Conservation (phyloP, 2,113 vertebrate genomes). For the Opisthocomus hoazin region DNA sequence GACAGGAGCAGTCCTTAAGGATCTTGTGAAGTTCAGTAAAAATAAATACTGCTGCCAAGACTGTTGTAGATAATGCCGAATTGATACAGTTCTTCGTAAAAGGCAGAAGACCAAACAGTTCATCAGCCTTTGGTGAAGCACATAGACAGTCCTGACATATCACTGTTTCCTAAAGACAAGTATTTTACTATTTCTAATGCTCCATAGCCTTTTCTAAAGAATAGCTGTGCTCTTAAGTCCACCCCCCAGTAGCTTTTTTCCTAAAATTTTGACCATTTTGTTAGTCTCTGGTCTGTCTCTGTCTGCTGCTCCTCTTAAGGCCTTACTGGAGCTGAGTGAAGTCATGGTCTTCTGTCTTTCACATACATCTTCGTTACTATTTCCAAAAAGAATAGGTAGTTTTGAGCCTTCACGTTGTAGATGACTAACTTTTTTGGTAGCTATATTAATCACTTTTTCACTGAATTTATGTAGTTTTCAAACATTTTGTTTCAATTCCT, state of each 20-base stretch:
- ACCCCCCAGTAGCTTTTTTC: neutral
- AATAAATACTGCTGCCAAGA: neutral
- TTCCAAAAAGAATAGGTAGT: neutral
- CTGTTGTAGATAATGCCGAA: neutral
- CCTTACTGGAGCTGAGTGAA: neutral
- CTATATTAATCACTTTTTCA: neutral
- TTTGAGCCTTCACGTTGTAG: neutral
- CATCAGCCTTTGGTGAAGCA: neutral
- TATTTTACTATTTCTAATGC: neutral
- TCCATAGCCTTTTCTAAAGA: neutral
- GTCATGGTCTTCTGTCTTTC: neutral
- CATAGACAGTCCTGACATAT: neutral
- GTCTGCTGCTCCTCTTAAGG: neutral
- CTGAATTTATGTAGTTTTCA: neutral
- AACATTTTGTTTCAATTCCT: fast-evolving
- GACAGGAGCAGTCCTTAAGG: neutral
- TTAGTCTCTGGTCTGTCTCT: neutral
- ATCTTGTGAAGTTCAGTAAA: neutral
- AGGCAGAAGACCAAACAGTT: neutral
- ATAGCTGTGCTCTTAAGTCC: neutral
- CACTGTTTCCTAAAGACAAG: neutral
- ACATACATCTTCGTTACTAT: neutral
- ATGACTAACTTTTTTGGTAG: neutral
- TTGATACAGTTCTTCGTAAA: neutral
- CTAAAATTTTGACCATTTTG: neutral